phyloP scores from a whole-genome alignment of 2,888 invertebrate genomes.

The Macrostomum cliftonense region DNA sequence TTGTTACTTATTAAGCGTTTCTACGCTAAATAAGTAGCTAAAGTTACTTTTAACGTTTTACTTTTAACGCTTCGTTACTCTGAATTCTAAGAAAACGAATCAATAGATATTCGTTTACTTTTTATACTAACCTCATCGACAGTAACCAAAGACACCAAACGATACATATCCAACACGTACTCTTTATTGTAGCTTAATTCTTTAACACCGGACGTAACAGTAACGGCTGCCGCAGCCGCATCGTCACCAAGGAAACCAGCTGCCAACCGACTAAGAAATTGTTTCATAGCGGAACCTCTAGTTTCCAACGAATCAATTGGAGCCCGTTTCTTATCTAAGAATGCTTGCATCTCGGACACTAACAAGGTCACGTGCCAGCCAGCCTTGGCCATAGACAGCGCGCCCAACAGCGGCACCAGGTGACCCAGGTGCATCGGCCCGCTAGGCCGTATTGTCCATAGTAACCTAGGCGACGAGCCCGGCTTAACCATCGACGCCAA shows the following conservation, averaged over 20 bases:
- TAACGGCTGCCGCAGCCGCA: too few relatives aligned
- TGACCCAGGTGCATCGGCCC: constrained; percentile 96
- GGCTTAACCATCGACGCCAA: too few relatives aligned
- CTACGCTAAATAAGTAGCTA: too few relatives aligned
- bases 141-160: constrained; percentile 69
- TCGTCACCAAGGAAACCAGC: too few relatives aligned
- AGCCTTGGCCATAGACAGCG: constrained; percentile 83
- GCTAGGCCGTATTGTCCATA: constrained; percentile 97
- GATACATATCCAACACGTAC: constrained; percentile 82
- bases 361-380: constrained; percentile 70
- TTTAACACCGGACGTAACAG: background rate
- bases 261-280: background rate
- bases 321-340: constrained; percentile 95
- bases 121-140: constrained; percentile 59
- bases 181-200: constrained; percentile 38
- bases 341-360: constrained; percentile 93
- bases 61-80: too few relatives aligned
- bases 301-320: constrained; percentile 80
- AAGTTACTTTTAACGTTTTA: too few relatives aligned
- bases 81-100: too few relatives aligned
- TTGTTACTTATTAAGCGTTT: too few relatives aligned
- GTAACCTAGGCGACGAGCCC: constrained; percentile 49
- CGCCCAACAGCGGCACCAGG: constrained; percentile 93
- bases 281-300: constrained; percentile 77
- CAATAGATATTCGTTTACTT: too few relatives aligned